These are phyloP conservation scores for Thecophora atra DNA, from an alignment of 2,888 invertebrate genomes.

Conservation along the genomic window DNA sequence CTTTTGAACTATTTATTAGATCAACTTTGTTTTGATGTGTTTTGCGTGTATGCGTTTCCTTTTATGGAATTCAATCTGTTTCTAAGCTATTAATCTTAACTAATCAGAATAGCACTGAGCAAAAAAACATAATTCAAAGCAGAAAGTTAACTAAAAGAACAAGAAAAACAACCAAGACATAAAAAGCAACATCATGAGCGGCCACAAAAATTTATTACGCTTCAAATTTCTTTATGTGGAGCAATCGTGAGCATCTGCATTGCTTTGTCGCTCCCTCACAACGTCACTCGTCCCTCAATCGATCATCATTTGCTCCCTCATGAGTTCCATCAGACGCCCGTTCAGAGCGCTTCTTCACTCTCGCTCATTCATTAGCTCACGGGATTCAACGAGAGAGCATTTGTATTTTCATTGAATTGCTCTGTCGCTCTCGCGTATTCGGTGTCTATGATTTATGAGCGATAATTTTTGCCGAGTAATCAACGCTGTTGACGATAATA, in stretches of 20 bases:
- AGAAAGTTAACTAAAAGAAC: neutral
- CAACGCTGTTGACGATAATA: neutral
- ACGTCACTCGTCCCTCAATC: no score
- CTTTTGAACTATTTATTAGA: constrained; percentile 14
- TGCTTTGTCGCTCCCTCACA: no score
- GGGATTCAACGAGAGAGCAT: no score
- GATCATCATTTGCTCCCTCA: no score
- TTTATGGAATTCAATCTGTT: neutral
- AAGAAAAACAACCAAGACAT: constrained; percentile 28
- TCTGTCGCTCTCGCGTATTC: neutral
- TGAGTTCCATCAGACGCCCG: no score
- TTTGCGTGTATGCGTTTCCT: neutral
- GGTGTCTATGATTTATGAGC: constrained; percentile 11
- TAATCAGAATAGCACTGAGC: neutral
- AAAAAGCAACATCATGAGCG: neutral
- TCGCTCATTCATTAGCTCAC: neutral
- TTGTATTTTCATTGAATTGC: neutral
- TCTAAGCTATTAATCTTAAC: neutral
- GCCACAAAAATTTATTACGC: constrained; percentile 41
- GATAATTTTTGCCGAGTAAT: constrained; percentile 14
- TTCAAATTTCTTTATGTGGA: constrained; percentile 46
- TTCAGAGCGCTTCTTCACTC: no score
- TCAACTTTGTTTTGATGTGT: neutral
- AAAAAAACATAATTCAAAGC: neutral
- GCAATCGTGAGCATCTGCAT: constrained; percentile 36